A percentile compares a stretch with the other conserved stretches of the same genome.
phyloP scores from a whole-genome alignment of 37 sponge, comb jelly and placozoan genomes.

The Agelas oroides region DNA sequence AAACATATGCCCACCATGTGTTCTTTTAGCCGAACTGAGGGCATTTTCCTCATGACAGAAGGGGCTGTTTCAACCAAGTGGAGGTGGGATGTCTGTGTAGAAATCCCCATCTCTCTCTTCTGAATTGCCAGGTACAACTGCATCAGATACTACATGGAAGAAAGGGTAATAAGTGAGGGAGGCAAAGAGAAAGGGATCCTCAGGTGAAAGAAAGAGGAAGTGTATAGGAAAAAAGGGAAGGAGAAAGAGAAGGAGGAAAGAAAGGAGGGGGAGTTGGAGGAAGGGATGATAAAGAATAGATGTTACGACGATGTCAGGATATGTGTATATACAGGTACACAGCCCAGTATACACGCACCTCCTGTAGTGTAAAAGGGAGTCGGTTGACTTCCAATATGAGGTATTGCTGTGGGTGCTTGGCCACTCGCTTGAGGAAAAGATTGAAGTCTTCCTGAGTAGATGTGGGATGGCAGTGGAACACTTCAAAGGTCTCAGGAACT shows the following conservation, averaged over 20 bases:
- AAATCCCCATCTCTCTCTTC: background rate
- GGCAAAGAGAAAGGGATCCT: background rate
- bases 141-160: constrained; percentile 47
- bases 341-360: too few species aligned
- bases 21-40: constrained; percentile 75
- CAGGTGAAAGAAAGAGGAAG: background rate
- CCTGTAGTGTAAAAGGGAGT: constrained; percentile 73
- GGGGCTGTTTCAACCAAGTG: constrained; percentile 85
- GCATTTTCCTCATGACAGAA: constrained; percentile 82
- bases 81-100: constrained; percentile 5
- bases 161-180: background rate
- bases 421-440: constrained; percentile 65
- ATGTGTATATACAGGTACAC: too few species aligned
- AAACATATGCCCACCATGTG: constrained; percentile 71
- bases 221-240: background rate
- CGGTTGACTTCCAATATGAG: constrained; percentile 75
- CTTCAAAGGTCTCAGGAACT: constrained; percentile 76
- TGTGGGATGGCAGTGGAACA: constrained; percentile 66
- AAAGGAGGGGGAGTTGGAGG: background rate
- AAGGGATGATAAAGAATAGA: too few species aligned
- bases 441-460: constrained; percentile 71
- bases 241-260: background rate
- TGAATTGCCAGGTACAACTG: constrained; percentile 60
- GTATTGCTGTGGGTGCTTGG: constrained; percentile 38
- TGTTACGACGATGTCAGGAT: too few species aligned